phyloP scores from a whole-genome alignment of 2,888 invertebrate genomes.

The Eumerus sabulonum region DNA sequence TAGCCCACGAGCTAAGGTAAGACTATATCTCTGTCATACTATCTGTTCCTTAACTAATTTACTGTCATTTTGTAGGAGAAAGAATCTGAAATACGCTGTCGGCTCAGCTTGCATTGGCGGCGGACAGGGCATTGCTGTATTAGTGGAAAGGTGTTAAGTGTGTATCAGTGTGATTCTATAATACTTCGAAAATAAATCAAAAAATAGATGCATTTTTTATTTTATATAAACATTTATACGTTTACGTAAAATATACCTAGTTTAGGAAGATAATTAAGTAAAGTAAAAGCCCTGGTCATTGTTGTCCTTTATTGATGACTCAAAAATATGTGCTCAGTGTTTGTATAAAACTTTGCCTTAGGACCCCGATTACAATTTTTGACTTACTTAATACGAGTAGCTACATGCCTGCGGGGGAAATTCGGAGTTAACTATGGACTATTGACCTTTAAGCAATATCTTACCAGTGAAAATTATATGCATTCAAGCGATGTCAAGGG shows the following conservation, averaged over 20 bases:
- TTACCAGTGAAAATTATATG: no score
- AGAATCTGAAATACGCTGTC: constrained; percentile 90
- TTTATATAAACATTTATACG: constrained; percentile 6
- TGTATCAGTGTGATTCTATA: constrained; percentile 5
- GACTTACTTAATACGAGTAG: no score
- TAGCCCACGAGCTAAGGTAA: constrained; percentile 94
- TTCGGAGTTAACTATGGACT: no score
- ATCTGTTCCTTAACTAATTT: neutral
- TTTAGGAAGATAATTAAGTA: constrained; percentile 7
- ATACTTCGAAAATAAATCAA: neutral
- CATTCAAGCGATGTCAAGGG: no score
- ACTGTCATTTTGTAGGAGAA: constrained; percentile 82
- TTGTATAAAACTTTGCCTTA: no score
- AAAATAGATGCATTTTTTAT: constrained; percentile 54
- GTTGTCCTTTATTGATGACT: no score
- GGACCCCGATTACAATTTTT: no score
- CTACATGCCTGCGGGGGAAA: no score
- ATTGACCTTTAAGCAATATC: no score
- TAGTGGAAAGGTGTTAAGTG: constrained; percentile 85
- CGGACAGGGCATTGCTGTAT: constrained; percentile 97
- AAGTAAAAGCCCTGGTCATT: no score
- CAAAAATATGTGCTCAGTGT: no score
- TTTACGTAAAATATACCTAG: constrained; percentile 8
- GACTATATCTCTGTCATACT: constrained; percentile 30
- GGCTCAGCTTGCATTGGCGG: constrained; percentile 99